These are phyloP conservation scores for Spicauda simplicius DNA, from an alignment of 2,888 invertebrate genomes.

Conservation along the genomic window DNA sequence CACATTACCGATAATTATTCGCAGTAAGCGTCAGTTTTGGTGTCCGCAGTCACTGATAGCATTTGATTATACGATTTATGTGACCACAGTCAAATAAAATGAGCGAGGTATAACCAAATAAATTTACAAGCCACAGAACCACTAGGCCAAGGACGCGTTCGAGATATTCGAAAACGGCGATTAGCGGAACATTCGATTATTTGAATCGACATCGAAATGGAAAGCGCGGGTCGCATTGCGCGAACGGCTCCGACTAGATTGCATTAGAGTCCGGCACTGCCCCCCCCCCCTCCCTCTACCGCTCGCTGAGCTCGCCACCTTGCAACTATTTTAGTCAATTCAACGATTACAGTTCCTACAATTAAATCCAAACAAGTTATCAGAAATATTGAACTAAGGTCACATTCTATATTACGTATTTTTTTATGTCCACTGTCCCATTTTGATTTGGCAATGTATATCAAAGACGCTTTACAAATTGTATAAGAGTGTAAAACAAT, in stretches of 20 bases:
- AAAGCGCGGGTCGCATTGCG: conserved; percentile 42
- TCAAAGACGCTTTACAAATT: too few species aligned
- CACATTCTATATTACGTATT: too few species aligned
- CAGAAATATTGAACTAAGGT: too few species aligned
- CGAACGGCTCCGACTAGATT: conserved; percentile 32
- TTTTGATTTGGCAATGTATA: too few species aligned
- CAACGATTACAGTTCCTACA: not conserved
- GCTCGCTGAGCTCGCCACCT: not conserved
- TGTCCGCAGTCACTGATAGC: not conserved
- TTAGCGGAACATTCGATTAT: conserved; percentile 45
- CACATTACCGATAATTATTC: not conserved
- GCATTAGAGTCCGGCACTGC: conserved; percentile 9
- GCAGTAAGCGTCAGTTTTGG: too few species aligned
- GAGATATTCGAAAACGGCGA: conserved; percentile 37
- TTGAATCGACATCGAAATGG: conserved; percentile 42
- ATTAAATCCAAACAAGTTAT: too few species aligned
- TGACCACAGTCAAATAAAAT: not conserved
- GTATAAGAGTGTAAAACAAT: too few species aligned
- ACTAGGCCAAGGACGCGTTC: conserved; percentile 39
- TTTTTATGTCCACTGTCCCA: too few species aligned
- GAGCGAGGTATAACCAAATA: conserved; percentile 4
- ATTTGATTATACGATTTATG: not conserved
- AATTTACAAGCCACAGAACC: conserved; percentile 12
- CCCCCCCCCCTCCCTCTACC: not conserved
- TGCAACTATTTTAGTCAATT: not conserved